A percentile compares a stretch with the other conserved stretches of the same genome.
Evolutionary conservation across 2,113 vertebrate species (phyloP).

Genomic region (Henicopernis longicauda): DNA sequence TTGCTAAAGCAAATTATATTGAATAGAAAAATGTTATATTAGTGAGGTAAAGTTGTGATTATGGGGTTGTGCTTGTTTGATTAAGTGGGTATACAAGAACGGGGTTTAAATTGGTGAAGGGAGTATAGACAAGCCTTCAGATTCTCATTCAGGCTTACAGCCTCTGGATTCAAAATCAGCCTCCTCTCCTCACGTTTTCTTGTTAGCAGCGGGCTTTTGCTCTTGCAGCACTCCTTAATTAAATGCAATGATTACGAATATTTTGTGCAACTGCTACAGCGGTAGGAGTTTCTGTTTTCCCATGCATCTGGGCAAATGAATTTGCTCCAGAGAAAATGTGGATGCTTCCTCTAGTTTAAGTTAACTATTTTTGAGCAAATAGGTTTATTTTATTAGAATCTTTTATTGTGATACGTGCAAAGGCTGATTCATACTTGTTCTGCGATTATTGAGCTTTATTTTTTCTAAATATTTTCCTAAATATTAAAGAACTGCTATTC

Average conservation of each 20-base stretch:
- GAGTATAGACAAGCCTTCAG: background rate
- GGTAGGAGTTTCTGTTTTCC: background rate
- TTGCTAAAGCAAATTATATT: background rate
- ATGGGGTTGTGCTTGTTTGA: background rate
- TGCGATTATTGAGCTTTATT: background rate
- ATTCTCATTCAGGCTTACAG: background rate
- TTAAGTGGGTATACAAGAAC: background rate
- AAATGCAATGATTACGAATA: background rate
- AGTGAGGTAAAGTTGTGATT: background rate
- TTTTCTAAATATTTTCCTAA: background rate
- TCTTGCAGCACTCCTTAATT: background rate
- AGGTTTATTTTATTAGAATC: background rate
- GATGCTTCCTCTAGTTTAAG: background rate
- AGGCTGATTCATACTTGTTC: background rate
- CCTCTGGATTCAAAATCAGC: background rate
- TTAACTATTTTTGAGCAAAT: background rate
- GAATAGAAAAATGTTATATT: background rate
- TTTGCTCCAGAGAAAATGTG: background rate
- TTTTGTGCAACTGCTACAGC: background rate
- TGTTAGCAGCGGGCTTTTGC: rapidly evolving
- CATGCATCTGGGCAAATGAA: background rate
- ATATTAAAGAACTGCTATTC: background rate
- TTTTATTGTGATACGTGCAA: rapidly evolving
- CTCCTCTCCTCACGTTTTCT: background rate
- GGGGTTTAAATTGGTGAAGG: background rate